Percentiles rank a stretch among this genome's conserved stretches.
Evolutionary conservation across 2,797 vertebrate genomes (phyloP).

Genomic region (Sebastes paucispinis): DNA sequence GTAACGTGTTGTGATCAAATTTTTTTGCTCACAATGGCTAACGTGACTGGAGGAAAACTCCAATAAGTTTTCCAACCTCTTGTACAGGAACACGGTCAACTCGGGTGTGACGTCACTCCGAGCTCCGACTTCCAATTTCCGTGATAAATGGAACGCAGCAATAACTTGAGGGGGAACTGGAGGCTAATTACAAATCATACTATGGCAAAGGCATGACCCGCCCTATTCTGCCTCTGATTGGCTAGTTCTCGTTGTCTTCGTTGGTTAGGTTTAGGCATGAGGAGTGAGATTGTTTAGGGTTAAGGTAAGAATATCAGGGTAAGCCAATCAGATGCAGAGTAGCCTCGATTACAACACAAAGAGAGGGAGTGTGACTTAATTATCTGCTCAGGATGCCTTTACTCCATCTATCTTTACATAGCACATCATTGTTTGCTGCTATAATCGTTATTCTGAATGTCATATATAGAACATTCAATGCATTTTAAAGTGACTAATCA

Average conservation of each 20-base stretch:
- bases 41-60: too few relatives aligned
- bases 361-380: neutral
- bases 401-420: neutral
- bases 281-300: neutral
- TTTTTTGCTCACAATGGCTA: too few relatives aligned
- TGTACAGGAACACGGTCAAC: too few relatives aligned
- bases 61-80: too few relatives aligned
- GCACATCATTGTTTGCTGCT: neutral
- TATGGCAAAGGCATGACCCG: neutral
- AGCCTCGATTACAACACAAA: neutral
- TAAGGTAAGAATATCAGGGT: neutral
- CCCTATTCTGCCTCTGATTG: neutral
- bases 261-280: neutral
- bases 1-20: too few relatives aligned
- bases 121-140: too few relatives aligned
- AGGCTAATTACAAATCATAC: neutral
- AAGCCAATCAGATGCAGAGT: neutral
- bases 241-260: neutral
- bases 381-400: neutral
- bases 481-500: neutral
- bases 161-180: neutral
- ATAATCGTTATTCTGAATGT: neutral
- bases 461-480: neutral
- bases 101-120: too few relatives aligned
- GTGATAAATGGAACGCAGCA: too few relatives aligned